A percentile compares a stretch with the other conserved stretches of the same genome.
phyloP scores from a whole-genome alignment of 2,113 vertebrate genomes.

The Gallinago paraguaiae region DNA sequence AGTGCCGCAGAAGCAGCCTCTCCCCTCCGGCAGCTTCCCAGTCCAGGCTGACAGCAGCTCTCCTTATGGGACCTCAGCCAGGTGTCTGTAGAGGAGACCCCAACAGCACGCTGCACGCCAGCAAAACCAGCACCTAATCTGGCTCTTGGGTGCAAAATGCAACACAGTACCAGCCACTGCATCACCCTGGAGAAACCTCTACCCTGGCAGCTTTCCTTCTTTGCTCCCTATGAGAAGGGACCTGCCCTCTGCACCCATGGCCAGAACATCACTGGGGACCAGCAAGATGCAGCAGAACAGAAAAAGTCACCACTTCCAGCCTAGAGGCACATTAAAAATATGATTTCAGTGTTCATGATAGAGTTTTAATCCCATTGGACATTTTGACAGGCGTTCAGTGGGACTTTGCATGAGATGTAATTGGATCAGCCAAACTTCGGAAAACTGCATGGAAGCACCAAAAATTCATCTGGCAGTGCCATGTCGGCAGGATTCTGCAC shows the following conservation, averaged over 20 bases:
- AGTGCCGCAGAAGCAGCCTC: background rate
- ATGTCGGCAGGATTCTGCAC: background rate
- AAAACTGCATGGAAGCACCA: background rate
- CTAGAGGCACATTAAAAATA: background rate
- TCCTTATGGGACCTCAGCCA: background rate
- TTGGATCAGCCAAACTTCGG: background rate
- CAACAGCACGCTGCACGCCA: background rate
- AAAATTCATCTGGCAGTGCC: background rate
- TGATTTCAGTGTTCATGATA: accelerated
- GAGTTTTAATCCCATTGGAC: background rate
- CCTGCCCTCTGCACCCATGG: background rate
- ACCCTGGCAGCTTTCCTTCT: background rate
- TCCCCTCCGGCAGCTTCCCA: accelerated
- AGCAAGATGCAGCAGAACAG: background rate
- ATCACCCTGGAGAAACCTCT: background rate
- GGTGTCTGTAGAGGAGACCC: background rate
- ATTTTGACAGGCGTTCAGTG: background rate
- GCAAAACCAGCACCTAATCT: background rate
- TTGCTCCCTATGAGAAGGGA: background rate
- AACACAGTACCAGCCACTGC: background rate
- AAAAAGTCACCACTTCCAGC: background rate
- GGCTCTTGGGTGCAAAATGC: background rate
- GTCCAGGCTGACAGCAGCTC: background rate
- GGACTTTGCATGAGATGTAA: background rate
- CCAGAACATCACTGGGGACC: background rate